These are phyloP conservation scores for Drosophila trapezifrons DNA, from an alignment of 1,140 invertebrate genomes.

Conservation along the genomic window DNA sequence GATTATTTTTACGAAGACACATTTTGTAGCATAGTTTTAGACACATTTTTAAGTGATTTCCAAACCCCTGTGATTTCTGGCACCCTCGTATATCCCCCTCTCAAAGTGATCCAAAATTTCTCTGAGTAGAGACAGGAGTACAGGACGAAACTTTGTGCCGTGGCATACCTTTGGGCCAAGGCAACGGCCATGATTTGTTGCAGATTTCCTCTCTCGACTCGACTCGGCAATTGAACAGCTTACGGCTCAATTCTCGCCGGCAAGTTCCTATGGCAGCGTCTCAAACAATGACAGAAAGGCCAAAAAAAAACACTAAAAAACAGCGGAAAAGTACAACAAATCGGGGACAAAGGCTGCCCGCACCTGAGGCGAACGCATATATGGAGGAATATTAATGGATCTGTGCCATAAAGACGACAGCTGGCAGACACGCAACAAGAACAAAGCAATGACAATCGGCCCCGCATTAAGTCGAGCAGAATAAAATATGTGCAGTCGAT, in stretches of 20 bases:
- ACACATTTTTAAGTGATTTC: no score
- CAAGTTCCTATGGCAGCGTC: constrained; percentile 52
- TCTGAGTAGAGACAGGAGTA: not conserved
- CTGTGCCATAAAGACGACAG: constrained; percentile 77
- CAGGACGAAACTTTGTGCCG: not conserved
- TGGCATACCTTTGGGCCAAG: constrained; percentile 42
- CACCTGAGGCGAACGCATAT: constrained; percentile 62
- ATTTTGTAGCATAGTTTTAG: no score
- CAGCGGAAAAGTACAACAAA: constrained; percentile 7
- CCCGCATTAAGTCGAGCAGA: constrained; percentile 76
- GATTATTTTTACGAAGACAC: no score
- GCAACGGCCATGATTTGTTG: constrained; percentile 71
- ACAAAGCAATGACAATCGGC: constrained; percentile 65
- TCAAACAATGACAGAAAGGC: constrained; percentile 58
- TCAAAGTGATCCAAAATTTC: not conserved
- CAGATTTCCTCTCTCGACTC: constrained; percentile 49
- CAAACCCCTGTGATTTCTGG: no score
- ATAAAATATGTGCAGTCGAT: constrained; percentile 68
- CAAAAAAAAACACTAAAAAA: not conserved
- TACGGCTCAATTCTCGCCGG: constrained; percentile 61
- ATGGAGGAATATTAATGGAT: constrained; percentile 72
- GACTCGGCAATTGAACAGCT: constrained; percentile 56
- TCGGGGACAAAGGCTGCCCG: constrained; percentile 26
- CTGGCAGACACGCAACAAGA: constrained; percentile 72
- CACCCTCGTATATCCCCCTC: no score